A percentile compares a stretch with the other conserved stretches of the same genome.
Conservation (phyloP, 35 echinoderm and acorn worm genomes). For the Ophiothrix spiculata region DNA sequence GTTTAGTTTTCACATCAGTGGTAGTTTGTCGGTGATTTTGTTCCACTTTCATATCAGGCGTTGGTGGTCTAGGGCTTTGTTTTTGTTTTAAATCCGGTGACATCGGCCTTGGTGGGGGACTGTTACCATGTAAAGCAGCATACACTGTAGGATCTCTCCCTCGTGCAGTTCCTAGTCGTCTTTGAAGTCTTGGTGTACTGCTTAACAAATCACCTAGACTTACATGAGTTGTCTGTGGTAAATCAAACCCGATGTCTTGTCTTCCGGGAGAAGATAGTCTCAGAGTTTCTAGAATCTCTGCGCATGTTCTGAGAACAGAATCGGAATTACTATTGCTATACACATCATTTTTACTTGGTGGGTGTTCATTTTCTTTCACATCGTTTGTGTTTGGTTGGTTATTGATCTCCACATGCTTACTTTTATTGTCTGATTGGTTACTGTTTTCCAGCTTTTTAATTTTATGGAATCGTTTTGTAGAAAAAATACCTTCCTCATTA, state of each 20-base stretch:
- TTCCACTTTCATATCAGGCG: too few species aligned
- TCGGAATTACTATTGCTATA: too few species aligned
- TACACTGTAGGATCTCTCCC: slow-evolving; percentile 21
- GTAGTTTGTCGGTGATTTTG: too few species aligned
- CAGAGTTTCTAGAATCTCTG: not conserved
- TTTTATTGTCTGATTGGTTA: not conserved
- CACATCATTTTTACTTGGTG: not conserved
- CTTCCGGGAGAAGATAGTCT: not conserved
- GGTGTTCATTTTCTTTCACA: not conserved
- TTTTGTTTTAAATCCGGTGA: too few species aligned
- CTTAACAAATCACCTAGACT: slow-evolving; percentile 50
- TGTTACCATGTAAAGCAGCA: not conserved
- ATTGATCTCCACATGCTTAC: not conserved
- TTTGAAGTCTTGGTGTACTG: slow-evolving; percentile 27
- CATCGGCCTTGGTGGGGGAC: not conserved
- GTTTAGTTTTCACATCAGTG: not conserved
- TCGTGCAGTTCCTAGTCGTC: slow-evolving; percentile 10
- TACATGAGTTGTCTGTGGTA: slow-evolving; percentile 26
- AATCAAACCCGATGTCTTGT: not conserved
- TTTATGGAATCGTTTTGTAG: not conserved
- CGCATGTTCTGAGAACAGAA: not conserved
- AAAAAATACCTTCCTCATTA: not conserved
- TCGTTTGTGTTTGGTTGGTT: not conserved
- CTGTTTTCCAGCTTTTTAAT: not conserved
- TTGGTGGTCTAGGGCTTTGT: too few species aligned